A percentile compares a stretch with the other conserved stretches of the same genome.
Evolutionary conservation across 2,797 vertebrate genomes (phyloP).

Genomic region (Toxotes lorentzi): DNA sequence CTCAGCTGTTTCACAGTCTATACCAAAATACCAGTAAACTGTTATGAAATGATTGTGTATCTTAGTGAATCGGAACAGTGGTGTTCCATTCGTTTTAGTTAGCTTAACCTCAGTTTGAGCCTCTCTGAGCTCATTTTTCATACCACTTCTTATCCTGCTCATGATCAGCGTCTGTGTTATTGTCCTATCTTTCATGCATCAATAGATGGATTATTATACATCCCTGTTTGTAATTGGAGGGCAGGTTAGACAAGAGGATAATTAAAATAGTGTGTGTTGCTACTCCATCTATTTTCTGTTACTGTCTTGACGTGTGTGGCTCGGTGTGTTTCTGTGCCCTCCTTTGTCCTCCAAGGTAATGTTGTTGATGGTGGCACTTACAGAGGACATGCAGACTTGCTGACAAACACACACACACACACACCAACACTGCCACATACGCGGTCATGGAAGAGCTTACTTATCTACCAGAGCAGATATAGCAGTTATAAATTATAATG

Average conservation of each 20-base stretch:
- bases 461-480: conserved; percentile 46
- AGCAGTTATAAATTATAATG: conserved; percentile 26
- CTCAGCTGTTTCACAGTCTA: conserved; percentile 42
- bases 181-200: conserved; percentile 83
- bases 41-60: conserved; percentile 35
- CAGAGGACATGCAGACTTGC: conserved; percentile 70
- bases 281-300: conserved; percentile 76
- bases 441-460: conserved; percentile 41
- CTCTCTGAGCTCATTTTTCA: conserved; percentile 62
- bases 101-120: conserved; percentile 62
- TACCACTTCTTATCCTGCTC: conserved; percentile 56
- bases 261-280: conserved; percentile 81
- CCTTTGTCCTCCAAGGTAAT: conserved; percentile 82
- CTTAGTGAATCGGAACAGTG: conserved; percentile 34
- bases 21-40: conserved; percentile 14
- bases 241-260: conserved; percentile 83
- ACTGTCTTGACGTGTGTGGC: conserved; percentile 62
- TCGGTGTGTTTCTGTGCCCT: conserved; percentile 72
- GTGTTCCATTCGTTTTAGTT: conserved; percentile 53
- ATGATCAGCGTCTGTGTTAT: conserved; percentile 71
- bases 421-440: conserved; percentile 42
- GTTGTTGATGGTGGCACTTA: conserved; percentile 80
- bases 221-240: conserved; percentile 82
- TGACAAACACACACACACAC: conserved; percentile 61
- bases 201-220: conserved; percentile 83